Percentiles rank a stretch among this genome's conserved stretches.
Evolutionary conservation across 2,888 invertebrate species (phyloP).

Genomic region (Synergus umbraculus): DNA sequence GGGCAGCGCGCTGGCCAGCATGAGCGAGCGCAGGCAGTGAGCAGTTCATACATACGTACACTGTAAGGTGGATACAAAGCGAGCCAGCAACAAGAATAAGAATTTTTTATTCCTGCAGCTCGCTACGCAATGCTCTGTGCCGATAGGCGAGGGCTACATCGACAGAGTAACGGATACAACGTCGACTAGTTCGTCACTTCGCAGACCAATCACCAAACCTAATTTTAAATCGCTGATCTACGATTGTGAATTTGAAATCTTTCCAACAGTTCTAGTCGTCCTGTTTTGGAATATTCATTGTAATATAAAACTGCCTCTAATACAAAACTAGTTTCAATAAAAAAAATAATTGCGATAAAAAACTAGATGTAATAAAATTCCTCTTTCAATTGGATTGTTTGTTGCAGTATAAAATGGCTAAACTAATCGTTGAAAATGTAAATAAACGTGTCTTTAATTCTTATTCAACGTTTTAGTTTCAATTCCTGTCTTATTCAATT

Average conservation of each 20-base stretch:
- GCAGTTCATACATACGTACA: constrained; percentile 74
- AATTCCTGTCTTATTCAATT: constrained; percentile 36
- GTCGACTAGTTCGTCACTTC: constrained; percentile 33
- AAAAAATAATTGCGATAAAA: not conserved
- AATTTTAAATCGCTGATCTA: constrained; percentile 21
- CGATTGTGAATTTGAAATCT: constrained; percentile 41
- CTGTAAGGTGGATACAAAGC: constrained; percentile 69
- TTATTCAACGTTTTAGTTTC: constrained; percentile 5
- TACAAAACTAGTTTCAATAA: constrained; percentile 3
- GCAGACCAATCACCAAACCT: constrained; percentile 14
- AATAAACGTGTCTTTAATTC: not conserved
- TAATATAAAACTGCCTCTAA: not conserved
- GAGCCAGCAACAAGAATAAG: constrained; percentile 59
- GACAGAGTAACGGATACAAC: constrained; percentile 45
- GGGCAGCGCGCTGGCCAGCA: constrained; percentile 73
- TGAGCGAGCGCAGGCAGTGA: constrained; percentile 76
- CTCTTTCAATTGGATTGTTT: not conserved
- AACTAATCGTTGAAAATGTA: not conserved
- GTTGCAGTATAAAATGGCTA: not conserved
- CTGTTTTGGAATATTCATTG: not conserved
- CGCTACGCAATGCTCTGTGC: constrained; percentile 61
- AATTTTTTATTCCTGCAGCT: constrained; percentile 58
- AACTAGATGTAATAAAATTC: not conserved
- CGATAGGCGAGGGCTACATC: constrained; percentile 58
- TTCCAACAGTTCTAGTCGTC: not conserved